A percentile compares a stretch with the other conserved stretches of the same genome.
phyloP scores from a whole-genome alignment of 2,113 vertebrate species.

The Bettongia penicillata region DNA sequence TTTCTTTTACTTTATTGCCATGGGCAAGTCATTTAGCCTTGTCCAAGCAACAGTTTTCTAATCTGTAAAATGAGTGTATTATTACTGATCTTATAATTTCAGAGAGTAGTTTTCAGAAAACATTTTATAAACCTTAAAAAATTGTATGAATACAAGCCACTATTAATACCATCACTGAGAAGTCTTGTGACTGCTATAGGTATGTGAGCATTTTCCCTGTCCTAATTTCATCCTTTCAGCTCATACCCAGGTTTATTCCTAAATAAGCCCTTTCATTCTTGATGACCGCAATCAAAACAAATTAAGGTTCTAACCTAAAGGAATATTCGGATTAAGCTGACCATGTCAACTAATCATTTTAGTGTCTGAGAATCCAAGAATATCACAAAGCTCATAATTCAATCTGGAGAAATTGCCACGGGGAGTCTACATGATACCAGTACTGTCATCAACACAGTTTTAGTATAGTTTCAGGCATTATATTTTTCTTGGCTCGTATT shows the following conservation, averaged over 20 bases:
- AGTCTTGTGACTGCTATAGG: not conserved
- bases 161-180: not conserved
- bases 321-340: not conserved
- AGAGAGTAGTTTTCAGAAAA: not conserved
- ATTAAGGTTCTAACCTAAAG: not conserved
- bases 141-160: not conserved
- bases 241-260: not conserved
- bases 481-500: no score
- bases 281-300: not conserved
- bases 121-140: not conserved
- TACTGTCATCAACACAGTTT: not conserved
- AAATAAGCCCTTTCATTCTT: not conserved
- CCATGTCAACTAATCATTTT: not conserved
- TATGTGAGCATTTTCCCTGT: not conserved
- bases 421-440: not conserved
- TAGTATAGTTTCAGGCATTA: not conserved
- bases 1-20: not conserved
- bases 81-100: not conserved
- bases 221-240: not conserved
- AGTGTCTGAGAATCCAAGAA: not conserved
- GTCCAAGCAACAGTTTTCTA: not conserved
- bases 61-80: not conserved
- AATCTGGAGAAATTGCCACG: not conserved
- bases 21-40: not conserved
- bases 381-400: not conserved